Conservation (phyloP, 2,113 vertebrate species). For the Guaruba guarouba region DNA sequence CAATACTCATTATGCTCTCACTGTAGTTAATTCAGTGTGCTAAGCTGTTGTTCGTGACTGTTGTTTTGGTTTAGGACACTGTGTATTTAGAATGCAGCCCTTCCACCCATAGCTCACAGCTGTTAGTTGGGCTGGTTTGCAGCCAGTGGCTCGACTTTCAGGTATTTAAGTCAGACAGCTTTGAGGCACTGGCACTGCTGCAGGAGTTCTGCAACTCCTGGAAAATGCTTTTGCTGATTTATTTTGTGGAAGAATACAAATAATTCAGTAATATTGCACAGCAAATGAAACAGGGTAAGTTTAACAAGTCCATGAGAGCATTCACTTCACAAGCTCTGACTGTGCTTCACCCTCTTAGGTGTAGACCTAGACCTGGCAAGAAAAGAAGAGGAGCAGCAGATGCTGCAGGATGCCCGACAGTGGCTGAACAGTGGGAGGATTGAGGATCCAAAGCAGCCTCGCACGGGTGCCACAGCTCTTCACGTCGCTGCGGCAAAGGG, state of each 20-base stretch:
- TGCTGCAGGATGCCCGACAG: slow-evolving; percentile 85
- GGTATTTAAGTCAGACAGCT: neutral
- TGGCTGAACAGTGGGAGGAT: slow-evolving; percentile 88
- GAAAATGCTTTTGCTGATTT: neutral
- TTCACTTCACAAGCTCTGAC: neutral
- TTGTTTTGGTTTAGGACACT: neutral
- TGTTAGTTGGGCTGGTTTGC: neutral
- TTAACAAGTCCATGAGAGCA: neutral
- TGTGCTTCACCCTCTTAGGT: slow-evolving; percentile 69
- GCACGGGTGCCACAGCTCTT: slow-evolving; percentile 88
- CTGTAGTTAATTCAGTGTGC: neutral
- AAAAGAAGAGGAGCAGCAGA: slow-evolving; percentile 88
- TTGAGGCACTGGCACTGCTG: neutral
- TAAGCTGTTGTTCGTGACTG: neutral
- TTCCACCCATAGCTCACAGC: neutral
- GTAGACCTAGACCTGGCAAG: slow-evolving; percentile 87
- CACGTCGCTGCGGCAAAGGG: slow-evolving; percentile 94
- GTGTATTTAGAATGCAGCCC: rapidly evolving
- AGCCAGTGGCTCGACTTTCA: neutral
- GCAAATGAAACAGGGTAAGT: neutral
- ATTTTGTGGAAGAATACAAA: neutral
- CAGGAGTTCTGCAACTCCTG: neutral
- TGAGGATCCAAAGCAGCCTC: slow-evolving; percentile 77
- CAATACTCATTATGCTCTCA: neutral
- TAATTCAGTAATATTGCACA: neutral